A percentile compares a stretch with the other conserved stretches of the same genome.
Evolutionary conservation across 37 sponge, comb jelly and placozoan species (phyloP).

Genomic region (Aphrocallistes beatrix): DNA sequence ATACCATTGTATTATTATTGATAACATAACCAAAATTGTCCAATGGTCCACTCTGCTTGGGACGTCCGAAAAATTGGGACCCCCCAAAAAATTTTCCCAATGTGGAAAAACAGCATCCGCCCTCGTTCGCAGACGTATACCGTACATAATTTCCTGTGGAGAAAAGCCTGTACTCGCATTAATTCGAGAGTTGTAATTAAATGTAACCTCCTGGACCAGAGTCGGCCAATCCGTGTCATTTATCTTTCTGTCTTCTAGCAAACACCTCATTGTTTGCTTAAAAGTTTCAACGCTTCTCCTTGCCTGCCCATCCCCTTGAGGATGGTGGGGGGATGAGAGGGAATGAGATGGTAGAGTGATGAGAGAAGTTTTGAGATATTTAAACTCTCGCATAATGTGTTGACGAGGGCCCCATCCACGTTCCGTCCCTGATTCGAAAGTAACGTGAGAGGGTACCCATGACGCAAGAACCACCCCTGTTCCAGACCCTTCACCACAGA

Average conservation of each 20-base stretch:
- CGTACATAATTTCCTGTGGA: not conserved
- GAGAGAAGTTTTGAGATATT: not conserved
- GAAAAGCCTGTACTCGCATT: not conserved
- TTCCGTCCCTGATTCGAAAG: not conserved
- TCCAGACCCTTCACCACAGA: not conserved
- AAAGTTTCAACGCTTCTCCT: not conserved
- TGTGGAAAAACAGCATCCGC: not conserved
- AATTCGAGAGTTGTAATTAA: not conserved
- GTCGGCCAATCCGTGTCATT: not conserved
- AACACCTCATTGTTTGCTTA: not conserved
- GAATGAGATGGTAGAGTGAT: too few species aligned
- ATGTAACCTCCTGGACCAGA: not conserved
- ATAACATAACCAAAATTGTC: too few species aligned
- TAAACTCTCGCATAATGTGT: not conserved
- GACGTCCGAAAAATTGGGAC: too few species aligned
- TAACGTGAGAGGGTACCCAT: not conserved
- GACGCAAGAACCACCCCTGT: not conserved
- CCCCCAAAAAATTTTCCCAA: not conserved
- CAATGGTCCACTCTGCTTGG: too few species aligned
- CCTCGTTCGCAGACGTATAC: not conserved
- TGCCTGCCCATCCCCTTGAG: not conserved
- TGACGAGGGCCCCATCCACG: not conserved
- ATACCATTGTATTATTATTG: too few species aligned
- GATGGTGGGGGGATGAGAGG: too few species aligned
- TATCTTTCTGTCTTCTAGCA: not conserved